A percentile compares a stretch with the other conserved stretches of the same genome.
phyloP scores from a whole-genome alignment of 2,797 vertebrate species.

The Aldrovandia affinis region DNA sequence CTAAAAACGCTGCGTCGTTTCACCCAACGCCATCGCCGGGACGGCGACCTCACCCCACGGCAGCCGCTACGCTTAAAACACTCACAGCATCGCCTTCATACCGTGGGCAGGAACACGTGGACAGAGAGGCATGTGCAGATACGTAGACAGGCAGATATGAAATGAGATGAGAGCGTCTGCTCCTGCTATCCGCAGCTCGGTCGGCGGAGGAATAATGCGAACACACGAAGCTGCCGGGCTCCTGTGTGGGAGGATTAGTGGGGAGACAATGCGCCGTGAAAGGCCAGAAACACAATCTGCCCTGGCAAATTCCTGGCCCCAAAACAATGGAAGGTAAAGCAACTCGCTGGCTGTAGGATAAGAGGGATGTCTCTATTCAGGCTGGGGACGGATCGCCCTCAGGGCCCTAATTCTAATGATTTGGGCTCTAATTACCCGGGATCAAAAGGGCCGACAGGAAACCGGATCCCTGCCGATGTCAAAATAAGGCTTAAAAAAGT shows the following conservation, averaged over 20 bases:
- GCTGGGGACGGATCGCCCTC: conserved; percentile 62
- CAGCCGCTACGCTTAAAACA: no score
- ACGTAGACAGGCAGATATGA: neutral
- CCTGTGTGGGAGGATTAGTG: conserved; percentile 54
- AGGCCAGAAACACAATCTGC: conserved; percentile 61
- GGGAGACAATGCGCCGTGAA: conserved; percentile 56
- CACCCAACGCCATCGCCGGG: no score
- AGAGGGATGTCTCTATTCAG: conserved; percentile 61
- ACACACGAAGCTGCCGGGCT: conserved; percentile 55
- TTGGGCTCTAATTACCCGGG: conserved; percentile 66
- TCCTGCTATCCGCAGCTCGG: neutral
- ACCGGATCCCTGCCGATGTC: conserved; percentile 53
- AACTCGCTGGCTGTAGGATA: conserved; percentile 62
- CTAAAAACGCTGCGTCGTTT: no score
- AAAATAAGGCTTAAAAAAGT: conserved; percentile 40
- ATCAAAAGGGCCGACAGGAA: conserved; percentile 71
- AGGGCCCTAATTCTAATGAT: conserved; percentile 65
- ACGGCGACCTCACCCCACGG: no score
- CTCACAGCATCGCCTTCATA: neutral
- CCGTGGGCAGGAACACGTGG: neutral
- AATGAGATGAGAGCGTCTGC: conserved; percentile 10
- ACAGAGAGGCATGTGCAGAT: neutral
- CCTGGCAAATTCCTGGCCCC: conserved; percentile 64
- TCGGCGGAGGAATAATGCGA: conserved; percentile 42
- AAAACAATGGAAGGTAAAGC: conserved; percentile 66